A percentile compares a stretch with the other conserved stretches of the same genome.
These are phyloP conservation scores for Tetanocera ferruginea DNA, from an alignment of 2,888 invertebrate species.

Conservation along the genomic window DNA sequence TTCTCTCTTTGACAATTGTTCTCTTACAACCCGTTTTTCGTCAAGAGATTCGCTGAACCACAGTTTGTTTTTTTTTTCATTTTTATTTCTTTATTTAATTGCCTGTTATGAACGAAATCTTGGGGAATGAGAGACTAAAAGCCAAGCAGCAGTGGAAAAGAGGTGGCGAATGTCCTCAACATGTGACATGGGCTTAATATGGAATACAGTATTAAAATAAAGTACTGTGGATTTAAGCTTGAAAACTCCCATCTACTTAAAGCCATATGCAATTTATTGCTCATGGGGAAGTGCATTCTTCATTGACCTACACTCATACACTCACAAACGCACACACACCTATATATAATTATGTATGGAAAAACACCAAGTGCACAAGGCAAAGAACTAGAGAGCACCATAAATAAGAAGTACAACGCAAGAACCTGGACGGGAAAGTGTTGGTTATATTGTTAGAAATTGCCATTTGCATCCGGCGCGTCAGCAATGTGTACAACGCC, in stretches of 20 bases:
- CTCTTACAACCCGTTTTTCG: neutral
- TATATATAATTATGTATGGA: neutral
- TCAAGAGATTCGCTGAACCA: neutral
- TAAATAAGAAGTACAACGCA: neutral
- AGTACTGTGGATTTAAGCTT: neutral
- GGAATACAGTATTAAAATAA: neutral
- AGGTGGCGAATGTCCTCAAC: constrained; percentile 1
- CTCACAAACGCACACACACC: neutral
- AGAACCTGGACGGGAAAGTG: neutral
- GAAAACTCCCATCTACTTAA: neutral
- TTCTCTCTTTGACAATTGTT: neutral
- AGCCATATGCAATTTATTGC: neutral
- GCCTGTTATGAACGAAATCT: neutral
- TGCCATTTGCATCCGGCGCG: constrained; percentile 36
- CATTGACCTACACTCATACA: constrained; percentile 17
- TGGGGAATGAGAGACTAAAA: neutral
- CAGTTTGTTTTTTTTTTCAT: constrained; percentile 1
- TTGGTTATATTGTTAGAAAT: constrained; percentile 18
- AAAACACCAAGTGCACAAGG: neutral
- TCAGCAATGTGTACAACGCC: constrained; percentile 31
- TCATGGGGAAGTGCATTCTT: constrained; percentile 1
- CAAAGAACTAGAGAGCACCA: neutral
- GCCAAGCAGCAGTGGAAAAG: neutral
- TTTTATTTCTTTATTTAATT: constrained; percentile 18
- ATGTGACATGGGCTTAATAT: constrained; percentile 19